Percentiles rank a stretch among this genome's conserved stretches.
These are phyloP conservation scores for Diogma glabrata DNA, from an alignment of 2,888 invertebrate species.

Conservation along the genomic window DNA sequence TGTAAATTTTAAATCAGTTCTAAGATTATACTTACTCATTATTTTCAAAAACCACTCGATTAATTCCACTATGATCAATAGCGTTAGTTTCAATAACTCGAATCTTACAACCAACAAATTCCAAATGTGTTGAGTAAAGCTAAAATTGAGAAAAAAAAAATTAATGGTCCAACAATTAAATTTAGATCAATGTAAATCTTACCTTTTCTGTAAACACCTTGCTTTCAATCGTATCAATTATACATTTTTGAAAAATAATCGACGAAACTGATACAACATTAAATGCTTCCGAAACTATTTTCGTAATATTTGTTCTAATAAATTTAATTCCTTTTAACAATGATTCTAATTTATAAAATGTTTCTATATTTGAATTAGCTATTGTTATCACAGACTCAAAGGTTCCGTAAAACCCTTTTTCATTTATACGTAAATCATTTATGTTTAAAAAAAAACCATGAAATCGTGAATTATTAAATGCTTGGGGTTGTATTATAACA, in stretches of 20 bases:
- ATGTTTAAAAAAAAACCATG: conserved; percentile 27
- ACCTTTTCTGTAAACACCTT: conserved; percentile 33
- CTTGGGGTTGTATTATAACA: conserved; percentile 26
- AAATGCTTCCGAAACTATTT: conserved; percentile 28
- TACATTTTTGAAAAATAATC: conserved; percentile 29
- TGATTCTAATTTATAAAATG: conserved; percentile 28
- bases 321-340: conserved; percentile 30
- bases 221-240: conserved; percentile 28
- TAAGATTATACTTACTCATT: conserved; percentile 26
- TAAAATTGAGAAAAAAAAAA: not conserved
- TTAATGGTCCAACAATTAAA: not conserved
- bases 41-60: conserved; percentile 26
- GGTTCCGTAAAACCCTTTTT: conserved; percentile 30
- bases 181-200: conserved; percentile 6
- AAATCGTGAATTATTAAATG: conserved; percentile 30
- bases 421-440: conserved; percentile 25
- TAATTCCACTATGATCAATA: conserved; percentile 33
- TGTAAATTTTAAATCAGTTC: not conserved
- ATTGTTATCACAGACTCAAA: conserved; percentile 26
- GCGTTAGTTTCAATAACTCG: conserved; percentile 32
- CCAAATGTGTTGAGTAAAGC: not conserved
- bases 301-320: conserved; percentile 28
- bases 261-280: conserved; percentile 32
- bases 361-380: conserved; percentile 25
- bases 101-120: conserved; percentile 20